Base-by-base conservation (phyloP, 1,140 invertebrate species). In the Seison nebaliae region DNA sequence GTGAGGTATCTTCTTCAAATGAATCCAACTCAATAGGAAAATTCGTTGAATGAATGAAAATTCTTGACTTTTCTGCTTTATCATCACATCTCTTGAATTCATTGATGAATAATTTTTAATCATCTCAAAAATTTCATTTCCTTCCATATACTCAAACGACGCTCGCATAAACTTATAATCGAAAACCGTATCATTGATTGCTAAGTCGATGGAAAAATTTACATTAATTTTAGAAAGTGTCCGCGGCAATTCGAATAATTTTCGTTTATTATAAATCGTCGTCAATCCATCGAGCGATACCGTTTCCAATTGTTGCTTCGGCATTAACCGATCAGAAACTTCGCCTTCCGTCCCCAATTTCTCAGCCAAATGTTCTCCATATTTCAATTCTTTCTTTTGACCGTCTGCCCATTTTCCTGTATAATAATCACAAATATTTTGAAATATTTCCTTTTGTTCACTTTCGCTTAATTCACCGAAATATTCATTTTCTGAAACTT, bases 391-490 rank as follows among this genome's bases (percentile, higher is more conserved):
- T 22, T 40, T 40, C 5, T 28, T 28, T 19, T 40, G 33, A n/a
- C n/a, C n/a, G 22, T 28, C 18, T 35, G 33, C 34, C 38, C 38
- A 40, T 19, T 30, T 40, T 35, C 34, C 38, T 7, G 33, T 40
- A 11, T 34, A 40, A 34, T 34, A 40, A 12, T 40, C 38, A 3
- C 33, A 16, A 14, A 40, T 23, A 30, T 40, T 40, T 22, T 28
- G 30, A 21, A 40, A 40, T 6, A 40, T 23, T 6, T 4, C n/a
- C 20, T 14, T 16, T 3, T 22, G 17, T 5, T 40, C 20, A 4
- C 9, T 19, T 12, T 5, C 9, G 5, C n/a, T 19, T 28, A 40
- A 16, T 8, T 33, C 28, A 5, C 14, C 12, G 12, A 40, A n/a
- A 29, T 40, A 40, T 22, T 33, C 21, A 5, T 2, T 9, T n/a